Evolutionary conservation across 1,140 invertebrate species (phyloP).

Genomic region (Coptotermes formosanus): DNA sequence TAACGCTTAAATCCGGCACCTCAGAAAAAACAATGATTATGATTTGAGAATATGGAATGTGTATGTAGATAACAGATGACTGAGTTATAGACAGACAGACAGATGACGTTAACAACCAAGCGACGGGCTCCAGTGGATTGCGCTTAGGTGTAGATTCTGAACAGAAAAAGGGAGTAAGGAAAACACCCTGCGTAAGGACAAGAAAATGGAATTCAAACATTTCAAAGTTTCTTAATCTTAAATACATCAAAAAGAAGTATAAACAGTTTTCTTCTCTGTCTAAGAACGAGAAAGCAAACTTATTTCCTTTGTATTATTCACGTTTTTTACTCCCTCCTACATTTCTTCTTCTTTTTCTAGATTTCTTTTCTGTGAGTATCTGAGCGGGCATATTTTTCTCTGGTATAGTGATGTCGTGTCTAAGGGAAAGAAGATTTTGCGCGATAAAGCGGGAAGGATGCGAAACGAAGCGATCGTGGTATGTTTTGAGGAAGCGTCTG

Average conservation of each 20-base stretch:
- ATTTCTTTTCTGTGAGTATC: neutral
- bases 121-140: neutral
- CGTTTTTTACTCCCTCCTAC: neutral
- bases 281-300: neutral
- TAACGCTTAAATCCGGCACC: no score
- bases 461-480: no score
- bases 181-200: neutral
- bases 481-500: no score
- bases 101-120: no score
- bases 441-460: no score
- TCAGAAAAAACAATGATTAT: no score
- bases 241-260: conserved; percentile 19
- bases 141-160: neutral
- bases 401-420: no score
- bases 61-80: no score
- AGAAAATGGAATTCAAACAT: conserved; percentile 19
- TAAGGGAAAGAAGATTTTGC: no score
- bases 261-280: neutral
- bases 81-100: no score
- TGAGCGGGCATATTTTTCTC: neutral
- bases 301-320: conserved; percentile 20
- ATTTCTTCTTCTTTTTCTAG: neutral
- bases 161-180: neutral
- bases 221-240: conserved; percentile 18
- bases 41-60: no score